Evolutionary conservation across 2,113 vertebrate genomes (phyloP), one percentile per base, ranked within the genome.

Genomic region (Elaphurus davidianus): DNA sequence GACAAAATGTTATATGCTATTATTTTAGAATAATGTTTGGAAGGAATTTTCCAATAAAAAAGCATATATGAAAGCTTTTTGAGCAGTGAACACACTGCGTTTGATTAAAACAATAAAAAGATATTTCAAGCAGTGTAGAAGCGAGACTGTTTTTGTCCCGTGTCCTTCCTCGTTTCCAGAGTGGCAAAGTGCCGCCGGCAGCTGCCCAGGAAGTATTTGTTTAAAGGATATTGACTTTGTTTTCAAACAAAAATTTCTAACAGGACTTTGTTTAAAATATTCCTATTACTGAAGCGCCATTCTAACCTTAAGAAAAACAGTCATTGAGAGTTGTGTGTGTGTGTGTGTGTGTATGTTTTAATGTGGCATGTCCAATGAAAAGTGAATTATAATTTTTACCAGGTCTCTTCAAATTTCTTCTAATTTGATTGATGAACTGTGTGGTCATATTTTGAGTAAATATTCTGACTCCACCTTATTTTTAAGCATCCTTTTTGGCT

Each of bases 381-480:
- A 90, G 54, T 76, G 36, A 81, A 82, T 59, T 94, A 52, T 21
- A 52, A 76, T 87, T 64, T 47, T 76, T 90, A 91, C 47, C 28
- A 96, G 11, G 50, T 40, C 28, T 60, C 64, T 71, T 79, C 54
- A 60, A 87, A 15, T 28, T 21, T 25, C 64, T 71, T 94, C 15
- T 76, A 50, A 90, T 30, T 71, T 91, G 27, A 2, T 93, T 90
- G 47, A 90, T 96, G 83, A 97, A 50, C 85, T 94, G 94, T 87
- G 79, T 67, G 94, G 92, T 93, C 33, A 28, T 17, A 21, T 76
- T 98, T 96, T 93, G 19, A 98, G 6, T 84, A 87, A 83, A 62
- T 85, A 62, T 95, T 47, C 45, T 96, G 54, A 6, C 25, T 89
- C 91, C 25, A 97, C 90, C 96, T 94, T 94, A 27, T 83, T 98